Evolutionary conservation across 2,113 vertebrate genomes (phyloP).

Genomic region (Megaptera novaeangliae): DNA sequence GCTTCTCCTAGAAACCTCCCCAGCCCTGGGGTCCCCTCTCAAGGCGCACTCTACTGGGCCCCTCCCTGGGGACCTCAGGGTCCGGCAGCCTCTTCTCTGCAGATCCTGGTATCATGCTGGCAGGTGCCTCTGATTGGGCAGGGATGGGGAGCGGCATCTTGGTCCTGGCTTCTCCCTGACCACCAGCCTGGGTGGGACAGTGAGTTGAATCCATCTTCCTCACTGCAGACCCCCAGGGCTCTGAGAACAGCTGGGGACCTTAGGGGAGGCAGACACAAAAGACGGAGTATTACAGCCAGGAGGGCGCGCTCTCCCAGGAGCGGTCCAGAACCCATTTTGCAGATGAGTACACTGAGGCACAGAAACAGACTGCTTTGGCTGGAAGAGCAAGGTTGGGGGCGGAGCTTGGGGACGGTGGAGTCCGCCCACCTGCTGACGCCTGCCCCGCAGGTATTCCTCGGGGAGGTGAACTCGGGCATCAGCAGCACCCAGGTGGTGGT

Average conservation of each 20-base stretch:
- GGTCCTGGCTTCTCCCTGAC: background rate
- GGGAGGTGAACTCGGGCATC: constrained; percentile 90
- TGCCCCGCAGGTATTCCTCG: constrained; percentile 88
- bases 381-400: too few relatives aligned
- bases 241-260: background rate
- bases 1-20: background rate
- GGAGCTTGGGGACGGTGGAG: background rate
- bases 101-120: background rate
- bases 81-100: background rate
- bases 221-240: too few relatives aligned
- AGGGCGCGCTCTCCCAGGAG: rapidly evolving
- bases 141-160: rapidly evolving
- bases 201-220: background rate
- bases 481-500: constrained; percentile 92
- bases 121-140: background rate
- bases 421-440: rapidly evolving
- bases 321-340: too few relatives aligned
- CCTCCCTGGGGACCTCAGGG: background rate
- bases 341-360: background rate
- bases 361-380: background rate
- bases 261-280: background rate
- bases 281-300: background rate
- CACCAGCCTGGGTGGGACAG: rapidly evolving
- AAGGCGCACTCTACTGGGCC: too few relatives aligned
- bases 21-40: too few relatives aligned